Conservation (phyloP, 2,113 vertebrate species). For the Cottus gobio region DNA sequence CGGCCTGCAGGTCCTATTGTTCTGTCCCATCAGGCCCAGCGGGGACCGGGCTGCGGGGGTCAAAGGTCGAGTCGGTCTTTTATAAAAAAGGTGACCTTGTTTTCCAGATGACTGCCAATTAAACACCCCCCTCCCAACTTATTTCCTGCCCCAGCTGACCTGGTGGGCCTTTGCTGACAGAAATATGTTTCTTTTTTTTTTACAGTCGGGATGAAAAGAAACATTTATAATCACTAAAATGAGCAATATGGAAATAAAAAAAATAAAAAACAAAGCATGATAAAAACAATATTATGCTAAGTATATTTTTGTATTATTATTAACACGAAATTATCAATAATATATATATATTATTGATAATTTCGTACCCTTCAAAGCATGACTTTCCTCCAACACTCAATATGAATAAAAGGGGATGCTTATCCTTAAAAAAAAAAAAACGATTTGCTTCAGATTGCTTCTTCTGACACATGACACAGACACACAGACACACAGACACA, state of each 20-base stretch:
- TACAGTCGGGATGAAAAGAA: background rate
- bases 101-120: conserved; percentile 76
- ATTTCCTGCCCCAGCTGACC: conserved; percentile 26
- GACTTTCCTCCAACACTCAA: too few relatives aligned
- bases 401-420: too few relatives aligned
- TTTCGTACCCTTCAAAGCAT: too few relatives aligned
- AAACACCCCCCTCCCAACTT: conserved; percentile 20
- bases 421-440: too few relatives aligned
- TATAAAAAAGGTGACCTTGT: conserved; percentile 59
- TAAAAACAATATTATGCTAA: background rate
- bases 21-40: conserved; percentile 50
- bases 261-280: background rate
- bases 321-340: too few relatives aligned
- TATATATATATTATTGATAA: too few relatives aligned
- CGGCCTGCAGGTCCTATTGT: conserved; percentile 75
- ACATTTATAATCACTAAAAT: background rate
- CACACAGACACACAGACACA: too few relatives aligned
- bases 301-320: background rate
- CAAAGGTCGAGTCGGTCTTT: conserved; percentile 62
- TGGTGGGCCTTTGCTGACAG: background rate
- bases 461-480: too few relatives aligned
- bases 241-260: background rate
- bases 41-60: conserved; percentile 42
- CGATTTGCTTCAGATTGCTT: too few relatives aligned
- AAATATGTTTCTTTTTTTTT: background rate